Percentiles rank a stretch among this genome's conserved stretches.
Evolutionary conservation across 2,797 vertebrate genomes (phyloP).

Genomic region (Cuniculus paca): DNA sequence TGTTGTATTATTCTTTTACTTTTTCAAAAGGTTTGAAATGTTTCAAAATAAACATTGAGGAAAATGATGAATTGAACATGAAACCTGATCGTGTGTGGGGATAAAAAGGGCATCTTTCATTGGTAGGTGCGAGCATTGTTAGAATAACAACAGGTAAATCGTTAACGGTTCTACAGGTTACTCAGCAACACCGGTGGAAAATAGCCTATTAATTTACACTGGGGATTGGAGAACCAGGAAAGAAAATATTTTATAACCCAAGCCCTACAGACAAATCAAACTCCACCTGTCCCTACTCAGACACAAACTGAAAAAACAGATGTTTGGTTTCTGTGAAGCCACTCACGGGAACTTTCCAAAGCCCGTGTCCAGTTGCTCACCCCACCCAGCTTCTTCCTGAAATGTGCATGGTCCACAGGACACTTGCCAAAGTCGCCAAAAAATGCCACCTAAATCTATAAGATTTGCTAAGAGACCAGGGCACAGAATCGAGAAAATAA

Average conservation of each 20-base stretch:
- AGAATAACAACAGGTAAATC: not conserved
- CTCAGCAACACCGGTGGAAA: not conserved
- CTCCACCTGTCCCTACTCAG: not conserved
- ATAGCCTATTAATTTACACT: not conserved
- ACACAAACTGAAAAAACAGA: not conserved
- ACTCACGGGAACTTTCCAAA: not conserved
- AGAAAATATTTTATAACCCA: slow-evolving; percentile 38
- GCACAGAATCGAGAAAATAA: not conserved
- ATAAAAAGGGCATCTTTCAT: not conserved
- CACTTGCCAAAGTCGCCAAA: not conserved
- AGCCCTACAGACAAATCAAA: not conserved
- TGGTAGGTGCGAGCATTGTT: not conserved
- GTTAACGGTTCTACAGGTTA: not conserved
- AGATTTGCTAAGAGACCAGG: not conserved
- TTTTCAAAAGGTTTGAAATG: slow-evolving; percentile 18
- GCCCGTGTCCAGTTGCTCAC: not conserved
- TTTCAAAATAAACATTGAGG: slow-evolving; percentile 8
- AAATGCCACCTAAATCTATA: not conserved
- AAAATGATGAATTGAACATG: not conserved
- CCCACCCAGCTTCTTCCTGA: not conserved
- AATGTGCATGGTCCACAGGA: not conserved
- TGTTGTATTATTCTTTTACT: not conserved
- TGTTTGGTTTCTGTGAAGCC: not conserved
- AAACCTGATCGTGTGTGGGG: not conserved
- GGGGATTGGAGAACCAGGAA: not conserved